Base-by-base conservation (phyloP, 2,797 vertebrate genomes). In the Macropodus opercularis region DNA sequence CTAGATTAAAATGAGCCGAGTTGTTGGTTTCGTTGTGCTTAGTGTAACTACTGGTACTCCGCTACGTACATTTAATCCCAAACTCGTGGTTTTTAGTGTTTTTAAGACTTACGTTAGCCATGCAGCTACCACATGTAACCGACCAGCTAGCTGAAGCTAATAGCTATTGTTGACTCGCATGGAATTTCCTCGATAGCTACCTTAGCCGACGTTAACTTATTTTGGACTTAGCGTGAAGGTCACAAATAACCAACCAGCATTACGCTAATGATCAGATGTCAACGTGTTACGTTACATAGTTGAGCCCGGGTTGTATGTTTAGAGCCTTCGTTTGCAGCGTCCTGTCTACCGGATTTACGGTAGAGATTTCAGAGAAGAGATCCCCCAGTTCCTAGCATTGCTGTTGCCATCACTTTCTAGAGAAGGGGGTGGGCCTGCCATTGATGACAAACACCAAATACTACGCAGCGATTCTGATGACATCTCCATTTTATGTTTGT, bases 101-200 rank as follows among this genome's bases (percentile, higher is more conserved):
- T 59, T 57, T 39, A 69, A 63, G n/a, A 46, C 26, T 29, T 13
- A 38, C 62, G 31, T 47, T 77, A 71, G 51, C 76, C 52, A 14
- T 63, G 49, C 67, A 72, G 63, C 75, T 78, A 88, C 86, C 89
- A 87, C 90, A 90, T 90, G 89, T 81, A 89, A 80, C 57, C 56
- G 81, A 83, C 79, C 80, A 21, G 51, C 38, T 40, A 64, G 79
- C 72, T 72, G 75, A 75, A 67, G 81, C 81, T 87, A 85, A 72
- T 23, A 49, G 77, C 81, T 79, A 75, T 85, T 86, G 82, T 87
- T 85, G 81, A 83, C 61, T 78, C 75, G 73, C 40, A 59, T 48
- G 42, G 69, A 74, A 63, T 79, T 71, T 77, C 57, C 48, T 82
- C 56, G 34, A 71, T 41, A 69, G 60, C 35, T 49, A 3, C 46